Conservation (phyloP, 2,888 invertebrate species). For the Andrena minutula region DNA sequence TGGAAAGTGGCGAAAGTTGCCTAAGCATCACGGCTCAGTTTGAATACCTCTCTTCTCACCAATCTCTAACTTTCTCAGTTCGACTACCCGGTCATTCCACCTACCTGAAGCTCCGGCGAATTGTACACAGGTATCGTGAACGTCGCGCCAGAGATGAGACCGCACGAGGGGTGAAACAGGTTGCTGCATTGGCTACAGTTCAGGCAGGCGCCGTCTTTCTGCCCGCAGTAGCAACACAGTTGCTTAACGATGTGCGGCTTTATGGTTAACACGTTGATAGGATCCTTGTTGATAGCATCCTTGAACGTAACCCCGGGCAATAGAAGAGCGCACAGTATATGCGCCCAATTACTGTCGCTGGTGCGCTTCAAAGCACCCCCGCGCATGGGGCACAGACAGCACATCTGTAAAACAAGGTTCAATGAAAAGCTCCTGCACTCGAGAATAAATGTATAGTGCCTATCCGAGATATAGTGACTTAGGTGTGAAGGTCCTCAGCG, state of each 20-base stretch:
- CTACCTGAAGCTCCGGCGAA: conserved; percentile 78
- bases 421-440: background rate
- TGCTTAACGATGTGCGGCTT: conserved; percentile 74
- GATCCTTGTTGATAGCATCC: conserved; percentile 82
- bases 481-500: too few species aligned
- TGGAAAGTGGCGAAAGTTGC: too few species aligned
- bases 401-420: conserved; percentile 79
- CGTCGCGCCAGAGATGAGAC: conserved; percentile 86
- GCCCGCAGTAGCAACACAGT: conserved; percentile 82
- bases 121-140: conserved; percentile 80
- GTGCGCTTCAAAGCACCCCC: conserved; percentile 89
- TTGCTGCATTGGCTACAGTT: conserved; percentile 85
- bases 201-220: conserved; percentile 84
- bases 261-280: conserved; percentile 81
- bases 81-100: too few species aligned
- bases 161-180: conserved; percentile 88
- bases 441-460: conserved; percentile 6
- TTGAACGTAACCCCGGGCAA: conserved; percentile 88
- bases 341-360: conserved; percentile 88
- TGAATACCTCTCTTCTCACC: too few species aligned
- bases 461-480: too few species aligned
- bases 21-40: too few species aligned
- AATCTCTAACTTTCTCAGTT: too few species aligned
- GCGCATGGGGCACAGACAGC: conserved; percentile 86
- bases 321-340: conserved; percentile 89